Evolutionary conservation across 1,140 invertebrate genomes (phyloP).

Genomic region (Solenopsis fugax): DNA sequence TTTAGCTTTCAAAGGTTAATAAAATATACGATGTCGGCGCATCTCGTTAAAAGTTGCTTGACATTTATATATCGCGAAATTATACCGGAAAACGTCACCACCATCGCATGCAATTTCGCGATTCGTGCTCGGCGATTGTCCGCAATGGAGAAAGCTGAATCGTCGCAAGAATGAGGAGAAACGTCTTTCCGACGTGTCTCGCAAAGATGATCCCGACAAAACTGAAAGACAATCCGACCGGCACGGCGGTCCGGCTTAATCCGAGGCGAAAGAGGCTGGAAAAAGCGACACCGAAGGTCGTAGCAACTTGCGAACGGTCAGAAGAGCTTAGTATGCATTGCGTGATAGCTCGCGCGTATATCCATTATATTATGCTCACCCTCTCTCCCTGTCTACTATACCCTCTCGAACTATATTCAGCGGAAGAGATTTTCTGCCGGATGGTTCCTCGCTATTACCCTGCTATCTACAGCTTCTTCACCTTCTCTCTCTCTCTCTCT

Average conservation of each 20-base stretch:
- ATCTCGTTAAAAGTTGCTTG: conserved; percentile 23
- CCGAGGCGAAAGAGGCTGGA: conserved; percentile 23
- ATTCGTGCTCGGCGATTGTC: conserved; percentile 1
- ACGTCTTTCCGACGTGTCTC: not conserved
- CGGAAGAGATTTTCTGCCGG: conserved; percentile 78
- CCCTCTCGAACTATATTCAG: conserved; percentile 70
- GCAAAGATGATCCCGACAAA: conserved; percentile 41
- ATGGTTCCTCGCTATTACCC: conserved; percentile 77
- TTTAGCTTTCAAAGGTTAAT: conserved; percentile 29
- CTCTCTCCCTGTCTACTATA: not conserved
- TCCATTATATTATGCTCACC: conserved; percentile 76
- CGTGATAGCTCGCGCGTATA: conserved; percentile 70
- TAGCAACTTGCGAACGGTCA: conserved; percentile 68
- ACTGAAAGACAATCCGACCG: conserved; percentile 45
- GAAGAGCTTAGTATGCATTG: conserved; percentile 76
- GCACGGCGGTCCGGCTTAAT: conserved; percentile 42
- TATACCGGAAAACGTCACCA: not conserved
- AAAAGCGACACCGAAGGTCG: conserved; percentile 46
- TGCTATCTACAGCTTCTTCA: conserved; percentile 59
- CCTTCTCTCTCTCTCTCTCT: conserved; percentile 9
- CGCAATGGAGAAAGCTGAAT: not conserved
- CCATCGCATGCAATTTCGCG: not conserved
- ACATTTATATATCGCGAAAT: not conserved
- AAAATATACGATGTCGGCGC: conserved; percentile 21
- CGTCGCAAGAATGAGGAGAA: conserved; percentile 5